These are phyloP conservation scores for Falco peregrinus DNA, from an alignment of 2,797 vertebrate species.

Conservation along the genomic window DNA sequence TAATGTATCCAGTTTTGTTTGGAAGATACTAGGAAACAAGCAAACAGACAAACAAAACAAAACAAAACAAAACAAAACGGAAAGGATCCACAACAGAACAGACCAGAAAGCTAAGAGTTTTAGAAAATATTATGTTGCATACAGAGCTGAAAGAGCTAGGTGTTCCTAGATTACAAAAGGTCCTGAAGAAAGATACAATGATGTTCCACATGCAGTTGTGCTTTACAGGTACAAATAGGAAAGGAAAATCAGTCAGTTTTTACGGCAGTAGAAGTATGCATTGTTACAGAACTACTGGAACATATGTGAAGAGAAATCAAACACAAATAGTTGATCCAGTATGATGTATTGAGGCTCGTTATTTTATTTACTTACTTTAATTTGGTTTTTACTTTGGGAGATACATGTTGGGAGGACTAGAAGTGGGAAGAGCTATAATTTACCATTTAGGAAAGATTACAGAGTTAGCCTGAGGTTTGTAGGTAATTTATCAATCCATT, in stretches of 20 bases:
- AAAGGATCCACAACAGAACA: no score
- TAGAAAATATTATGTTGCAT: background rate
- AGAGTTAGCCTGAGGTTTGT: background rate
- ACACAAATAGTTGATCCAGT: background rate
- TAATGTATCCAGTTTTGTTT: background rate
- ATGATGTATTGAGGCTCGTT: background rate
- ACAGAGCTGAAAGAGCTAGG: background rate
- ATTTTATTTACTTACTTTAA: background rate
- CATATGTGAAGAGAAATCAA: background rate
- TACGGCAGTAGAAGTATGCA: background rate
- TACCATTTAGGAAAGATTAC: background rate
- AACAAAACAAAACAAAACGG: no score
- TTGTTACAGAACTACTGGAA: background rate
- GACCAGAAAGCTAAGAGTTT: background rate
- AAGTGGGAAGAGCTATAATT: background rate
- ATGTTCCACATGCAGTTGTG: background rate
- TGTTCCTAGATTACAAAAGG: background rate
- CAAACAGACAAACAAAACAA: background rate
- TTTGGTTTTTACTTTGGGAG: background rate
- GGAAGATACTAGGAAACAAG: background rate
- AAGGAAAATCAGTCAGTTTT: background rate
- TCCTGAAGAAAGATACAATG: background rate
- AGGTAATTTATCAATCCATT: background rate
- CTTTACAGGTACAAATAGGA: background rate
- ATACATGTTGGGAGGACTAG: background rate